Evolutionary conservation across 2,113 vertebrate genomes (phyloP).

Genomic region (Corvus hawaiiensis): DNA sequence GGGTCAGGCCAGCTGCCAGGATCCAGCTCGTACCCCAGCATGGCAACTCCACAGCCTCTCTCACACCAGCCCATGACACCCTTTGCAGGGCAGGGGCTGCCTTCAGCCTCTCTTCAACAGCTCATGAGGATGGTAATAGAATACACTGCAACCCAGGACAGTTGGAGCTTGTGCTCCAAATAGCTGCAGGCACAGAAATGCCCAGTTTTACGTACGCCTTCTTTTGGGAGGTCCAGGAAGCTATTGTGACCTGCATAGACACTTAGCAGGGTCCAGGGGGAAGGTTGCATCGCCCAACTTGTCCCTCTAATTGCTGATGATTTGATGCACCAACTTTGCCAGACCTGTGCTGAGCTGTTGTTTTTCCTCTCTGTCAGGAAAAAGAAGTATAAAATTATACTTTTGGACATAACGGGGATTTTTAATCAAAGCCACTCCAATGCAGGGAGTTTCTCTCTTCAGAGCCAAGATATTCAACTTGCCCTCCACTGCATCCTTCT

Average conservation of each 20-base stretch:
- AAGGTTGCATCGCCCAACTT: background rate
- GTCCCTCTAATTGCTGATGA: background rate
- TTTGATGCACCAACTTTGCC: background rate
- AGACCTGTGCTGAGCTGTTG: background rate
- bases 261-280: background rate
- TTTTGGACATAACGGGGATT: background rate
- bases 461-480: background rate
- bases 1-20: background rate
- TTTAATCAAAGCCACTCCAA: background rate
- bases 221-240: background rate
- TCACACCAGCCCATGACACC: background rate
- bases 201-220: background rate
- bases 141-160: too few species aligned
- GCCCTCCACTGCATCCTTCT: background rate
- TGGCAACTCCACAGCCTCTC: background rate
- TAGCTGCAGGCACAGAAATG: background rate
- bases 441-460: background rate
- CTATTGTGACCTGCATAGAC: background rate
- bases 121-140: too few species aligned
- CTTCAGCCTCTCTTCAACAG: background rate
- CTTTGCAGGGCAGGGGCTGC: background rate
- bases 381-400: background rate
- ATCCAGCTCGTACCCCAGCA: background rate
- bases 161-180: background rate
- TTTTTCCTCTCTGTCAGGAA: background rate